Evolutionary conservation across 2,113 vertebrate genomes (phyloP).

Genomic region (Epinephelus fuscoguttatus): DNA sequence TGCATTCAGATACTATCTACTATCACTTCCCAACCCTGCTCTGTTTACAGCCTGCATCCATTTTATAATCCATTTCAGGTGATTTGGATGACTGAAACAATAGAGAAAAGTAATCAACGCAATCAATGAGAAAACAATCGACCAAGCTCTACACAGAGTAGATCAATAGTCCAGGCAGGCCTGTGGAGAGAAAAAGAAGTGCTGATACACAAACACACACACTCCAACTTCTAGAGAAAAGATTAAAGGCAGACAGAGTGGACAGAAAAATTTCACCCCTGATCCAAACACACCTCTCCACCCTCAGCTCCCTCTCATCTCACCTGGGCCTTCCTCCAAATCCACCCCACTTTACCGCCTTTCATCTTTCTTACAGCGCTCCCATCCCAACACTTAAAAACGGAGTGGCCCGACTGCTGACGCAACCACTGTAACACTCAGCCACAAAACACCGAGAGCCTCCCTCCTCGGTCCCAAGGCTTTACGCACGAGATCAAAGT

Average conservation of each 20-base stretch:
- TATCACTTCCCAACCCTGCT: background rate
- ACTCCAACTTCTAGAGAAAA: background rate
- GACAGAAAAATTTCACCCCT: slow-evolving; percentile 9
- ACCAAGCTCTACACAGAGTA: background rate
- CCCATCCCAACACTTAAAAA: slow-evolving; percentile 28
- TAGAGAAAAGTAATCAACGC: background rate
- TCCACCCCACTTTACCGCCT: slow-evolving; percentile 12
- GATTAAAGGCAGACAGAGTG: slow-evolving; percentile 50
- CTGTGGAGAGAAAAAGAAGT: background rate
- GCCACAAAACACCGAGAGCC: slow-evolving; percentile 7
- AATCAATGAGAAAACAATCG: background rate
- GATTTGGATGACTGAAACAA: background rate
- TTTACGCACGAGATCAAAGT: slow-evolving; percentile 37
- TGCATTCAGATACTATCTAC: too few species aligned
- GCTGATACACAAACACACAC: background rate
- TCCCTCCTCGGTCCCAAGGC: background rate
- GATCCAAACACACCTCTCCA: slow-evolving; percentile 17
- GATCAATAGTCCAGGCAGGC: slow-evolving; percentile 21
- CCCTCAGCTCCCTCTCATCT: slow-evolving; percentile 36
- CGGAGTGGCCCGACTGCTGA: slow-evolving; percentile 29
- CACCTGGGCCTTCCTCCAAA: slow-evolving; percentile 34
- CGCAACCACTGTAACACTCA: slow-evolving; percentile 17
- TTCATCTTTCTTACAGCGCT: slow-evolving; percentile 52
- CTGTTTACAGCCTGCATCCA: background rate
- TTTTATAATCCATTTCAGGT: background rate